Conservation (phyloP, 1,140 invertebrate species). For the Tenebrio molitor region DNA sequence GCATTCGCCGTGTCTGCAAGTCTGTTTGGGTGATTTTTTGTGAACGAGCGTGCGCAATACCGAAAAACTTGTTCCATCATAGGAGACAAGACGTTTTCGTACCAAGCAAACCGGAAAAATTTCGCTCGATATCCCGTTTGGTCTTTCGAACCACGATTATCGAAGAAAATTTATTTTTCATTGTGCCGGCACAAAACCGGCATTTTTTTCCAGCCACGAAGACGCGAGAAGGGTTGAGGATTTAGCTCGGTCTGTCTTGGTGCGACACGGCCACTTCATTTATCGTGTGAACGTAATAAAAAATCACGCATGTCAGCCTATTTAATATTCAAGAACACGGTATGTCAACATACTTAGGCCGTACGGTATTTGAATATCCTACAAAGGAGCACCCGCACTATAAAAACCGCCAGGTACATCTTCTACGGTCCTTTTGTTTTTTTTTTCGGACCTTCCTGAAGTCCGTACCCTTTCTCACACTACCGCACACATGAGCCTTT, state of each 20-base stretch:
- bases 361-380: constrained; percentile 57
- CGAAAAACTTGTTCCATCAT: constrained; percentile 20
- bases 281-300: constrained; percentile 59
- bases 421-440: constrained; percentile 46
- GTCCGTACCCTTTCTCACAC: constrained; percentile 60
- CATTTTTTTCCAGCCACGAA: constrained; percentile 17
- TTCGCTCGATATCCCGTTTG: constrained; percentile 14
- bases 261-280: constrained; percentile 38
- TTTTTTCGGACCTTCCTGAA: constrained; percentile 55
- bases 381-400: constrained; percentile 58
- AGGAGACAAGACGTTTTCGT: constrained; percentile 23
- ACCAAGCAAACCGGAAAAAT: constrained; percentile 16
- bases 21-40: constrained; percentile 52
- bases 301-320: constrained; percentile 57
- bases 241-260: constrained; percentile 12
- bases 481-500: constrained; percentile 53
- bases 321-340: constrained; percentile 63
- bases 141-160: too few relatives aligned
- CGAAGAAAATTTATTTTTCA: too few relatives aligned
- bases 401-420: constrained; percentile 62
- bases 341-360: constrained; percentile 60
- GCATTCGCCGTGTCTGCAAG: constrained; percentile 53
- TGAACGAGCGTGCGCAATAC: constrained; percentile 37
- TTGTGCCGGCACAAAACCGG: background rate
- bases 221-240: constrained; percentile 9